Base-by-base conservation (phyloP, 30 jellyfish, hydroid and myxozoan species). In the Cassiopea andromeda region DNA sequence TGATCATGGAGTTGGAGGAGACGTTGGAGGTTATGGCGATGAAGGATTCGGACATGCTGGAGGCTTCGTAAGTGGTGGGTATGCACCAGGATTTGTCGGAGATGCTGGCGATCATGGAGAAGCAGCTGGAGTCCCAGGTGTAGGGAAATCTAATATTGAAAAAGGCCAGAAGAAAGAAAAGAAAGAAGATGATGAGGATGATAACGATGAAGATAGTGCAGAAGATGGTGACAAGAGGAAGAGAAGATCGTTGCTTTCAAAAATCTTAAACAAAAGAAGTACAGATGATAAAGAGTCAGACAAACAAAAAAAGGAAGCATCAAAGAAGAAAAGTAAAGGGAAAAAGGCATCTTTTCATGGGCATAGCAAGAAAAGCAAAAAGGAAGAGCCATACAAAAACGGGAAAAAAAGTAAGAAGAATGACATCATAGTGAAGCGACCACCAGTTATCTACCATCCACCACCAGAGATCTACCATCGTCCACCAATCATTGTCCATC, bases 401-500 rank as follows among this genome's bases (percentile, higher is more conserved):
- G 97, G 83, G 18, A 91, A 91, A 69, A 92, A 97, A 78, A 92
- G 94, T 84, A 96, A 96, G 85, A 96, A 96, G 85, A 96, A 96
- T 82, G 99, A 96, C 54, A 96, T 96, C 78, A 92, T 96, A 44
- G 99, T 96, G 27, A 96, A 96, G 64, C 90, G 99, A 48, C 99
- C 99, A 69, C 99, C 99, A 1, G 99, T 96, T 70, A 96, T 96
- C 57, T 96, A 96, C 73, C 99, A 96, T 85, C 99, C 99, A 59
- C 99, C 99, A 50, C 99, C 99, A 8, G 99, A 96, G 91, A 96
- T 96, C 66, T 96, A 96, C 77, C 99, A 96, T 72, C 92, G 99
- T 8, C 99, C 99, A 71, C 99, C 99, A 45, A 96, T 96, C 83
- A 96, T 96, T 57, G 99, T 96, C 57, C 99, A 96, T 75, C 81